Evolutionary conservation across 2,113 vertebrate genomes (phyloP).

Genomic region (Seriola dumerili): DNA sequence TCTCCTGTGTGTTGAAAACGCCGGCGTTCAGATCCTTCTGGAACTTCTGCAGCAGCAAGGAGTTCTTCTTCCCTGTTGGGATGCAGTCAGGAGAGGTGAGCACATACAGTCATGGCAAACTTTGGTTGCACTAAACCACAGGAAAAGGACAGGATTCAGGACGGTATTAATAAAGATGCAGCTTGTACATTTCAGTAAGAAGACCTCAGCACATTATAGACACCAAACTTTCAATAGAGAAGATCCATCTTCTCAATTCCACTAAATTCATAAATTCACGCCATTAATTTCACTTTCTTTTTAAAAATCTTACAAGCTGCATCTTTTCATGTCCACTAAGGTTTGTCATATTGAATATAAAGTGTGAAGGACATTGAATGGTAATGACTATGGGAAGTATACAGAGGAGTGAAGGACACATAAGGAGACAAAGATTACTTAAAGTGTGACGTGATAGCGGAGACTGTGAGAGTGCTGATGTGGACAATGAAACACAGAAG

Average conservation of each 20-base stretch:
- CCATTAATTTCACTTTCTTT: neutral
- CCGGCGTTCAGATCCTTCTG: conserved; percentile 99
- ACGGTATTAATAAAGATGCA: conserved; percentile 57
- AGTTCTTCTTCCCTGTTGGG: conserved; percentile 97
- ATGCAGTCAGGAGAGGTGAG: conserved; percentile 69
- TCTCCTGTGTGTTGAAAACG: conserved; percentile 99
- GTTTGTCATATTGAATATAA: conserved; percentile 44
- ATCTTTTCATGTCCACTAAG: conserved; percentile 63
- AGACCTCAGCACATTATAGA: neutral
- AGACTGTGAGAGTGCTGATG: conserved; percentile 69
- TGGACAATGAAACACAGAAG: conserved; percentile 62
- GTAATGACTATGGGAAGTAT: conserved; percentile 67
- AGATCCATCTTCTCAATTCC: neutral
- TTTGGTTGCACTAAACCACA: conserved; percentile 59
- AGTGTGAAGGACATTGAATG: conserved; percentile 69
- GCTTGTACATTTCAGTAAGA: conserved; percentile 44
- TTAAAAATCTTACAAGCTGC: conserved; percentile 67
- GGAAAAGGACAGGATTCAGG: conserved; percentile 36
- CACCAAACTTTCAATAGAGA: neutral
- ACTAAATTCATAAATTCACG: neutral
- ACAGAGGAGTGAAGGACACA: conserved; percentile 68
- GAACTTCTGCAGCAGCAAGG: conserved; percentile 97
- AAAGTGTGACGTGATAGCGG: conserved; percentile 58
- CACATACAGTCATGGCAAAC: conserved; percentile 54
- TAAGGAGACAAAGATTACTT: conserved; percentile 70